Evolutionary conservation across 2,888 invertebrate genomes (phyloP).

Genomic region (Lasioglossum pauxillum): DNA sequence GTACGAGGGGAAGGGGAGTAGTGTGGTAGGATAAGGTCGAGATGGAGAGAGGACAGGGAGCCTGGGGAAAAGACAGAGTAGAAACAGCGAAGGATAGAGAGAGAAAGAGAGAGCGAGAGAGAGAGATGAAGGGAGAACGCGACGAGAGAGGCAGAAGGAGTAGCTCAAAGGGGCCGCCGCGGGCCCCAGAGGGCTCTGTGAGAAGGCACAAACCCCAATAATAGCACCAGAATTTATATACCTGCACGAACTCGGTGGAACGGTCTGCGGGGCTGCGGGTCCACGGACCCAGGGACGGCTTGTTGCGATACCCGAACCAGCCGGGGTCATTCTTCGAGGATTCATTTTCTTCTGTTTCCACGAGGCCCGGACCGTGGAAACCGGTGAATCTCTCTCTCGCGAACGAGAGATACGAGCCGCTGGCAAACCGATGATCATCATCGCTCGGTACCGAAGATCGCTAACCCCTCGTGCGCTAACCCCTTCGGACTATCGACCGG

Average conservation of each 20-base stretch:
- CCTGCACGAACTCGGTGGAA: constrained; percentile 82
- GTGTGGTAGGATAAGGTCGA: constrained; percentile 49
- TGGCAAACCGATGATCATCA: neutral
- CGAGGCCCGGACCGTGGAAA: constrained; percentile 2
- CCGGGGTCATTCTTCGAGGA: constrained; percentile 44
- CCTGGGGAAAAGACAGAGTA: constrained; percentile 23
- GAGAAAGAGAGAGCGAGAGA: constrained; percentile 51
- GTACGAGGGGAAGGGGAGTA: neutral
- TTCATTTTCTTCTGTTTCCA: constrained; percentile 24
- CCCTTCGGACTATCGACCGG: neutral
- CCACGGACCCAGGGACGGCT: constrained; percentile 73
- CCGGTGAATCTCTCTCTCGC: neutral
- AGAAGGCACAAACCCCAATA: constrained; percentile 83
- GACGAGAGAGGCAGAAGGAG: constrained; percentile 73
- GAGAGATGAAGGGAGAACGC: constrained; percentile 60
- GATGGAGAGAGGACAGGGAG: constrained; percentile 38
- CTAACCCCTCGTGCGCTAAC: neutral
- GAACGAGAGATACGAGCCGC: neutral
- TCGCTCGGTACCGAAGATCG: neutral
- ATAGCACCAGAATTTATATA: constrained; percentile 84
- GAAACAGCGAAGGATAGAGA: constrained; percentile 47
- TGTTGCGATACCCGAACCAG: constrained; percentile 50
- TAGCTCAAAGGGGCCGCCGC: constrained; percentile 80
- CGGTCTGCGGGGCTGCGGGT: constrained; percentile 72
- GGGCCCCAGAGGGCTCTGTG: constrained; percentile 77